Evolutionary conservation across 2,113 vertebrate species (phyloP), one percentile per base, ranked within the genome.

Genomic region (Perca schrenkii): DNA sequence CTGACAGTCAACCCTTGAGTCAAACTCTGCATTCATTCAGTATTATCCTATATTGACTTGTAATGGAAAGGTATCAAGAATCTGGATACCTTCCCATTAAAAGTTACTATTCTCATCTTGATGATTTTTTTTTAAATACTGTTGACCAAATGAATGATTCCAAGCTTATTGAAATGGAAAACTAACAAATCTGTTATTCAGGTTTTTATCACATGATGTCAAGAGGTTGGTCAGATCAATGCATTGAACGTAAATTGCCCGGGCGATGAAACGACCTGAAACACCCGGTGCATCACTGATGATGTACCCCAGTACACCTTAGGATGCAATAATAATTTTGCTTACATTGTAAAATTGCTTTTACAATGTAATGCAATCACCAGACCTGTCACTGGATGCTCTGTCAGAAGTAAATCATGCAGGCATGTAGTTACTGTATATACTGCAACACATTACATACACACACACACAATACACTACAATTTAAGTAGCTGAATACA

Each of bases 401-500:
- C 53, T 56, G 49, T 25, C 43, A 82, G 47, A 77, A 72, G 50
- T 69, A 60, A 75, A 82, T 74, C 69, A 77, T 50, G 21, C 57
- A 74, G 34, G 62, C 70, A 53, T 58, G 34, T 57, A 69, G 46
- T 78, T 60, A 31, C 50, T 53, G 28, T 52, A 81, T 36, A 68
- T 16, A 73, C 73, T 69, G 79, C 70, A 85, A 72, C 74, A 63
- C 25, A 81, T 66, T 28, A 28, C 2, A 28, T 2, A 28, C 28
- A 28, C 28, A 28, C 28, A 28, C 28, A 28, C 28, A 28, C 28
- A 28, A 79, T 82, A 73, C 17, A 63, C 64, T 76, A 64, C 63
- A 62, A 84, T 82, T 77, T 66, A 73, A 83, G 71, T 70, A 74
- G 80, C 77, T 75, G 56, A 81, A 80, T 1, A 70, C 73, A 89